A percentile compares a stretch with the other conserved stretches of the same genome.
phyloP scores from a whole-genome alignment of 2,113 vertebrate genomes.

The Anhinga anhinga region DNA sequence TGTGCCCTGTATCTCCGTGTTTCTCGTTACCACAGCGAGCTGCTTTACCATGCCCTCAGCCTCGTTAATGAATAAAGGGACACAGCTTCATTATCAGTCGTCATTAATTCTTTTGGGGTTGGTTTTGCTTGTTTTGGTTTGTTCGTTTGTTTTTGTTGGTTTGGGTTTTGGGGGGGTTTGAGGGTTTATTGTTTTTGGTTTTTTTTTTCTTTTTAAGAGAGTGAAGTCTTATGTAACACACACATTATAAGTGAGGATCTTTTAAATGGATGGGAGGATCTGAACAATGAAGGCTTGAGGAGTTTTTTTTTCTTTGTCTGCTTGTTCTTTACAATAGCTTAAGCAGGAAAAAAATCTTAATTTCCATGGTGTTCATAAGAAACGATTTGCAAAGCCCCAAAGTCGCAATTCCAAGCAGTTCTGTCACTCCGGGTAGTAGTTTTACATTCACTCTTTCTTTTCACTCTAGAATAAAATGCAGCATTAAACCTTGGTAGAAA shows the following conservation, averaged over 20 bases:
- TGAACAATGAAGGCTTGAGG: neutral
- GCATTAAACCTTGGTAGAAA: neutral
- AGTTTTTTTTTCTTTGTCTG: neutral
- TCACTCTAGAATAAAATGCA: conserved; percentile 17
- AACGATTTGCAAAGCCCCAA: neutral
- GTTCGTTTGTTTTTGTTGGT: neutral
- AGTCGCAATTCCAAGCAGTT: neutral
- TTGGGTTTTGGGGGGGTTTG: no score
- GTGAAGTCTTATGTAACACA: neutral
- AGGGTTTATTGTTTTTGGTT: no score
- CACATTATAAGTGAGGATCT: neutral
- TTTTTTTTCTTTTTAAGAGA: neutral
- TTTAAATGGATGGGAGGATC: neutral
- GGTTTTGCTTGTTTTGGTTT: neutral
- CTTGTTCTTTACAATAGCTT: neutral
- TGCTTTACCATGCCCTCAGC: neutral
- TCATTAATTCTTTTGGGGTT: neutral
- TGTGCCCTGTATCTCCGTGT: neutral
- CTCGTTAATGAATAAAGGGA: neutral
- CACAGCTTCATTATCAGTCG: neutral
- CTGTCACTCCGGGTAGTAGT: neutral
- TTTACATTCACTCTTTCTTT: neutral
- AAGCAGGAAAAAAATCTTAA: neutral
- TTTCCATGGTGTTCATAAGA: neutral
- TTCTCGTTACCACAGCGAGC: neutral